A percentile compares a stretch with the other conserved stretches of the same genome.
Evolutionary conservation across 2,113 vertebrate species (phyloP).

Genomic region (Dicerorhinus sumatrensis): DNA sequence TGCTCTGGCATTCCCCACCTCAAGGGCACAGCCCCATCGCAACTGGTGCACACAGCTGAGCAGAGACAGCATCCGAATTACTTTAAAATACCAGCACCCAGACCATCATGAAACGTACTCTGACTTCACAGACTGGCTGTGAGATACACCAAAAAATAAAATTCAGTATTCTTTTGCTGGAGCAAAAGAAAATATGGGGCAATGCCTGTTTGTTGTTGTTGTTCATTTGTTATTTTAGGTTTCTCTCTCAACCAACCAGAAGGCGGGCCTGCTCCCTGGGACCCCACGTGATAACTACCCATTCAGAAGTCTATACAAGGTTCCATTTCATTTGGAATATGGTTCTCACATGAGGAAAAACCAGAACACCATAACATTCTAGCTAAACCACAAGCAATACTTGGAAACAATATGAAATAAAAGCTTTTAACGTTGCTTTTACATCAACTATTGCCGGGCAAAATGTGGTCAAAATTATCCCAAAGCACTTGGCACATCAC

Average conservation of each 20-base stretch:
- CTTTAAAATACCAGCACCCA: not conserved
- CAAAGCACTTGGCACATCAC: not conserved
- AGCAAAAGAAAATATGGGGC: not conserved
- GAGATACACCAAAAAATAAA: not conserved
- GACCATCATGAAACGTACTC: not conserved
- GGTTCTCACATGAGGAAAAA: not conserved
- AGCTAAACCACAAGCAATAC: not conserved
- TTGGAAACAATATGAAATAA: not conserved
- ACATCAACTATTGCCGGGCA: not conserved
- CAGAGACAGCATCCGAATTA: not conserved
- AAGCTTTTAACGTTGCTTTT: constrained; percentile 12
- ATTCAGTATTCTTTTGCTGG: not conserved
- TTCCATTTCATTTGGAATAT: not conserved
- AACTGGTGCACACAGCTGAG: not conserved
- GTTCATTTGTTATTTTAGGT: not conserved
- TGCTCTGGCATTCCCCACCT: not conserved
- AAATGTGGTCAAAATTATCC: constrained; percentile 30
- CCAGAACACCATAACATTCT: not conserved
- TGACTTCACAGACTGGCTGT: not conserved
- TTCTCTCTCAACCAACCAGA: not conserved
- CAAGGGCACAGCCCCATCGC: not conserved
- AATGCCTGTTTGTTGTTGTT: not conserved
- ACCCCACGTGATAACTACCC: not conserved
- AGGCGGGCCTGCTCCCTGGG: not conserved
- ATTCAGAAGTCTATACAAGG: not conserved